These are phyloP conservation scores for Dermochelys coriacea DNA, from an alignment of 2,797 vertebrate species.

Conservation along the genomic window DNA sequence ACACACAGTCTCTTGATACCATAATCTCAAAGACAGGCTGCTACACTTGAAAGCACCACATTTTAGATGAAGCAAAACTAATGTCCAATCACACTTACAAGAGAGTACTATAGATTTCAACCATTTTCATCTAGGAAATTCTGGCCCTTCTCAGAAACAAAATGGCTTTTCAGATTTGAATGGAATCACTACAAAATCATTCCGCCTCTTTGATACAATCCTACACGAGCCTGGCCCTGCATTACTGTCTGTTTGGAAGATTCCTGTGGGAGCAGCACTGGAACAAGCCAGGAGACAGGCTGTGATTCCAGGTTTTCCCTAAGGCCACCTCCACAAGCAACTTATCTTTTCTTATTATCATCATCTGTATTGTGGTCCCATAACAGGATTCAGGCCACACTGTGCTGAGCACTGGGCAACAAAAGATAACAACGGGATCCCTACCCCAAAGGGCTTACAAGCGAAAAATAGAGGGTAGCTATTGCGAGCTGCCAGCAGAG, in stretches of 20 bases:
- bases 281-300: not conserved
- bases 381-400: accelerated
- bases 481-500: not conserved
- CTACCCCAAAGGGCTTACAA: not conserved
- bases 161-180: not conserved
- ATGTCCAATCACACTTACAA: conserved; percentile 1
- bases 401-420: not conserved
- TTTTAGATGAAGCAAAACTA: conserved; percentile 56
- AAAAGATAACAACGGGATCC: accelerated
- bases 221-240: not conserved
- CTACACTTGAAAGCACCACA: conserved; percentile 33
- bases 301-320: not conserved
- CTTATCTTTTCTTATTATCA: not conserved
- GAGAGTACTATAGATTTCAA: not conserved
- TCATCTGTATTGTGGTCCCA: not conserved
- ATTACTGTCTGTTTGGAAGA: accelerated
- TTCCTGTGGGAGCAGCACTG: not conserved
- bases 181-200: not conserved
- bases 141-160: not conserved
- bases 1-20: conserved; percentile 60
- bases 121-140: not conserved
- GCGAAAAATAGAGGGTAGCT: not conserved
- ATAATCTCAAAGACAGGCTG: conserved; percentile 69
- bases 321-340: not conserved
- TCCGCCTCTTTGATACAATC: accelerated